phyloP scores from a whole-genome alignment of 2,113 vertebrate genomes.

The human (Homo sapiens) region DNA sequence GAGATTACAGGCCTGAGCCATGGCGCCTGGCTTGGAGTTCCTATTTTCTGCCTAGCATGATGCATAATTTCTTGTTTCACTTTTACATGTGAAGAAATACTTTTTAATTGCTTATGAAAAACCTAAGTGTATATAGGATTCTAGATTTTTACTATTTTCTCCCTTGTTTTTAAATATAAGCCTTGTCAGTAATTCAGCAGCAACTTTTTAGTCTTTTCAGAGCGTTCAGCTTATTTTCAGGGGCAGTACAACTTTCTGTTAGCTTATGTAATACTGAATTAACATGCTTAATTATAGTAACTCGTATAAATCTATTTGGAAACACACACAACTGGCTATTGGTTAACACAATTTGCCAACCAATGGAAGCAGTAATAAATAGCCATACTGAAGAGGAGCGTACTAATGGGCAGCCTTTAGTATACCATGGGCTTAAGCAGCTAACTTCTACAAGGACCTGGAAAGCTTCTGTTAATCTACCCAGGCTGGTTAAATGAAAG shows the following conservation, averaged over 20 bases:
- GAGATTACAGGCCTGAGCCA: too few species aligned
- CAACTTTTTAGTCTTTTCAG: background rate
- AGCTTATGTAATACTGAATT: background rate
- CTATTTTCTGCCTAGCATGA: background rate
- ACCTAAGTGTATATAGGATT: background rate
- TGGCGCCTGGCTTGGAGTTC: background rate
- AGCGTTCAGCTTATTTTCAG: background rate
- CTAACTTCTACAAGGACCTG: background rate
- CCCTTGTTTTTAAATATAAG: background rate
- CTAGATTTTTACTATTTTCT: background rate
- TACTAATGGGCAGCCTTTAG: background rate
- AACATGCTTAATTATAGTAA: background rate
- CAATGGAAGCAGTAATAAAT: background rate
- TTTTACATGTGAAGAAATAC: background rate
- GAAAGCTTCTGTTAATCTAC: background rate
- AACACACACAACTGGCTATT: background rate
- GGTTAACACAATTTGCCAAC: background rate
- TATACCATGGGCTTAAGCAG: background rate
- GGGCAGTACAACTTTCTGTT: background rate
- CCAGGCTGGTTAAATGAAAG: background rate
- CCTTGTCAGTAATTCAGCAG: background rate
- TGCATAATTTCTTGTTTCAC: background rate
- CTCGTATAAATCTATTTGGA: background rate
- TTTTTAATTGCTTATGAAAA: background rate
- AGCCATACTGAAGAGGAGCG: background rate